Base-by-base conservation (phyloP, 2,113 vertebrate species). In the Cisticola juncidis region DNA sequence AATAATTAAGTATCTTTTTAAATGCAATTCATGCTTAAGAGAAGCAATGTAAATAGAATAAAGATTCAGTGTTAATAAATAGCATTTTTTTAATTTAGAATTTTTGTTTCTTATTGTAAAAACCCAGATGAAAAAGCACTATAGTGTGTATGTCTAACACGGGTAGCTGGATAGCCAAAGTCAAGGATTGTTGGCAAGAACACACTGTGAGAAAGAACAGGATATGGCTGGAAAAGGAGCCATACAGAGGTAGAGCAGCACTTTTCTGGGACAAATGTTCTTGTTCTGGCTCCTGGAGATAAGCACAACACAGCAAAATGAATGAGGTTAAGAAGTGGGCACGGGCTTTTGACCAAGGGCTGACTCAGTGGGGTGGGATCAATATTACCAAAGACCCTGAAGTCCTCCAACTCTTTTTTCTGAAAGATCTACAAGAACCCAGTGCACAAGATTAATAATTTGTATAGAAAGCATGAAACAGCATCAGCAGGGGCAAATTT, bases 401-500 rank as follows among this genome's bases (percentile, higher is more conserved):
- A 38, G 10, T 12, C 3, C 20, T n/a, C 38, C 0, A 0, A 21
- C 19, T 28, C 19, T 38, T 42, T 57, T 57, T 60, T 16, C 45
- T 60, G 38, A 60, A 31, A 47, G 13, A 2, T 14, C 20, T 29
- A 21, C 16, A 45, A 38, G 45, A 60, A 74, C 0, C 0, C 38
- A 38, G 10, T 45, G 51, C 13, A 24, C 9, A 3, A 29, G 45
- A 29, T 29, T 16, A 24, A 8, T 44, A 58, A 24, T 36, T 50
- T 66, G 12, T 28, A 25, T 17, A n/a, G 45, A 29, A 45, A 60
- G 19, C 7, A 6, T 8, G 24, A 51, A 60, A 18, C 28, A 51
- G 19, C 23, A 73, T 19, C 38, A n/a, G 28, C 0, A 1, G 7
- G 4, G 6, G 4, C 19, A 45, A 73, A 7, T 1, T 28, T 26